Evolutionary conservation across 2,888 invertebrate genomes (phyloP).

Genomic region (Beris morrisii): DNA sequence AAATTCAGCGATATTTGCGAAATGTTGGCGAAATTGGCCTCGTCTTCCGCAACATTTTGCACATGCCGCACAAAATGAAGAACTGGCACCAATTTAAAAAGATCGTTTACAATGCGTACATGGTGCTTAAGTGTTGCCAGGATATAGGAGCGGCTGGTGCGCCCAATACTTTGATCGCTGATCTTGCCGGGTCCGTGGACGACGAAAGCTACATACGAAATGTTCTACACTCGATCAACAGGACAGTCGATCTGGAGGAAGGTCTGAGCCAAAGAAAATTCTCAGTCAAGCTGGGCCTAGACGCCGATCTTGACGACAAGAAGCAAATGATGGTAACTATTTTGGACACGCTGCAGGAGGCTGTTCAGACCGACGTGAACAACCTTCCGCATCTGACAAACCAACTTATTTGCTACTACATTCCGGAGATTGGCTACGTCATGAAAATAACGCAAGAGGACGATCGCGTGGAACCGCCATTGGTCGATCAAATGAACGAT

Average conservation of each 20-base stretch:
- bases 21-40: slow-evolving; percentile 36
- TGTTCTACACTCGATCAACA: slow-evolving; percentile 37
- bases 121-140: slow-evolving; percentile 33
- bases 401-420: slow-evolving; percentile 35
- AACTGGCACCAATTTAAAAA: slow-evolving; percentile 39
- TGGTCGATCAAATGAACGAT: slow-evolving; percentile 10
- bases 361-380: slow-evolving; percentile 19
- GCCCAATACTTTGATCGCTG: slow-evolving; percentile 26
- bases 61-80: slow-evolving; percentile 33
- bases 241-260: slow-evolving; percentile 39
- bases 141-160: slow-evolving; percentile 22
- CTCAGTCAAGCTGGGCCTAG: slow-evolving; percentile 37
- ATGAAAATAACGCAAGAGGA: slow-evolving; percentile 26
- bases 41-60: slow-evolving; percentile 34
- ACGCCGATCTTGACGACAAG: slow-evolving; percentile 39
- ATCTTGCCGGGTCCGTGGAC: slow-evolving; percentile 24
- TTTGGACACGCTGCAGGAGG: slow-evolving; percentile 25
- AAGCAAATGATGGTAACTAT: slow-evolving; percentile 29
- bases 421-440: slow-evolving; percentile 41
- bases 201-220: slow-evolving; percentile 28
- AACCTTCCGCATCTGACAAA: slow-evolving; percentile 26
- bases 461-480: neutral
- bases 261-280: slow-evolving; percentile 36
- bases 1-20: slow-evolving; percentile 33
- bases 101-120: slow-evolving; percentile 34